A percentile compares a stretch with the other conserved stretches of the same genome.
Evolutionary conservation across 2,888 invertebrate genomes (phyloP).

Genomic region (Chloroclysta siterata): DNA sequence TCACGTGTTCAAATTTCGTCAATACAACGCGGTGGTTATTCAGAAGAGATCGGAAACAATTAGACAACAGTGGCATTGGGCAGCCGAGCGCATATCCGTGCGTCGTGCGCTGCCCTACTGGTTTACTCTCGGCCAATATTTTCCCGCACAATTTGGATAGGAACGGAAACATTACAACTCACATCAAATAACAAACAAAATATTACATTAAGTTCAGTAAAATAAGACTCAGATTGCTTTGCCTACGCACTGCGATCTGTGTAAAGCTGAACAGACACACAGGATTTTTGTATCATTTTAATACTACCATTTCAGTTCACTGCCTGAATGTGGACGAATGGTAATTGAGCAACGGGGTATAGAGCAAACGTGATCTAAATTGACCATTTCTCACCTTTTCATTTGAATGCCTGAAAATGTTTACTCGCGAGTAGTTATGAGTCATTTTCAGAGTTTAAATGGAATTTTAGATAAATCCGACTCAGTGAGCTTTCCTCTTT

Average conservation of each 20-base stretch:
- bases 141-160: conserved; percentile 48
- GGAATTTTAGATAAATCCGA: neutral
- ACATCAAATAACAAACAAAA: conserved; percentile 31
- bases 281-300: conserved; percentile 52
- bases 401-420: conserved; percentile 15
- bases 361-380: conserved; percentile 38
- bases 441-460: conserved; percentile 3
- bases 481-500: neutral
- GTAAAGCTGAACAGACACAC: conserved; percentile 32
- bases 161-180: conserved; percentile 44
- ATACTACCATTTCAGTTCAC: conserved; percentile 50
- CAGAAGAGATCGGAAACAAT: conserved; percentile 83
- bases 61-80: conserved; percentile 80
- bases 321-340: conserved; percentile 50
- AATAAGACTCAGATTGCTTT: conserved; percentile 23
- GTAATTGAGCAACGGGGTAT: conserved; percentile 47
- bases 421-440: conserved; percentile 5
- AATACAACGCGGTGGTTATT: conserved; percentile 74
- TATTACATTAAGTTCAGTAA: conserved; percentile 31
- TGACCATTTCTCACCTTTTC: conserved; percentile 20
- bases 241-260: conserved; percentile 14
- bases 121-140: conserved; percentile 68
- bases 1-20: conserved; percentile 78
- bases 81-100: conserved; percentile 81
- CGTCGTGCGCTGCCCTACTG: conserved; percentile 68